Conservation (phyloP, 2,797 vertebrate genomes). For the Sciurus vulgaris region DNA sequence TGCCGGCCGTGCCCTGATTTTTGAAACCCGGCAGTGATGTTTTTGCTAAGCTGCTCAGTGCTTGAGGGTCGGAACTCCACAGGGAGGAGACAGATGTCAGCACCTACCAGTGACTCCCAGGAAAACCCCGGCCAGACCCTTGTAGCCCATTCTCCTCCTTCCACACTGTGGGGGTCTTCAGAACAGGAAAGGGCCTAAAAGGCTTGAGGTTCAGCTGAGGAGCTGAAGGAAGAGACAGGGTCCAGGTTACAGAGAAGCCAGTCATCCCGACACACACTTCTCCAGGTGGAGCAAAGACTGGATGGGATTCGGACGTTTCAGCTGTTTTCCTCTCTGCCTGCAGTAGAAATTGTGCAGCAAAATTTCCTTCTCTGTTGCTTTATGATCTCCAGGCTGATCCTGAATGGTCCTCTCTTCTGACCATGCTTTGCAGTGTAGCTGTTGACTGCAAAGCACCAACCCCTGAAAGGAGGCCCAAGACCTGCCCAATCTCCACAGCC, state of each 20-base stretch:
- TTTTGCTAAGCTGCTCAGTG: background rate
- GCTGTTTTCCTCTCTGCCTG: background rate
- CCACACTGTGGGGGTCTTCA: background rate
- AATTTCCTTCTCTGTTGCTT: background rate
- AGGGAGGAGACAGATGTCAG: background rate
- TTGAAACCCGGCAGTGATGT: background rate
- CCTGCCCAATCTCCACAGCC: background rate
- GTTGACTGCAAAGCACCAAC: background rate
- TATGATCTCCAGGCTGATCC: background rate
- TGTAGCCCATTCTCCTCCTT: background rate
- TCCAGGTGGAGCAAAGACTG: background rate
- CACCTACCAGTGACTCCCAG: background rate
- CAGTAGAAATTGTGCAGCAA: background rate
- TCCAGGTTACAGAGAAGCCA: background rate
- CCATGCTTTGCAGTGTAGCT: fast-evolving
- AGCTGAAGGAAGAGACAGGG: background rate
- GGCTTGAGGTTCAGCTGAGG: background rate
- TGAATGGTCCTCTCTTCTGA: background rate
- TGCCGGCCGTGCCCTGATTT: background rate
- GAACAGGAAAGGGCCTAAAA: background rate
- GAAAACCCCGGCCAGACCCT: background rate
- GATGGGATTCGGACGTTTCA: background rate
- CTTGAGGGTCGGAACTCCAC: background rate
- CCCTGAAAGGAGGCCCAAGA: background rate
- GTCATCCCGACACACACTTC: background rate